Evolutionary conservation across 64 coral and sea anemone genomes (phyloP).

Genomic region (Hydrozoanthus tunicans): DNA sequence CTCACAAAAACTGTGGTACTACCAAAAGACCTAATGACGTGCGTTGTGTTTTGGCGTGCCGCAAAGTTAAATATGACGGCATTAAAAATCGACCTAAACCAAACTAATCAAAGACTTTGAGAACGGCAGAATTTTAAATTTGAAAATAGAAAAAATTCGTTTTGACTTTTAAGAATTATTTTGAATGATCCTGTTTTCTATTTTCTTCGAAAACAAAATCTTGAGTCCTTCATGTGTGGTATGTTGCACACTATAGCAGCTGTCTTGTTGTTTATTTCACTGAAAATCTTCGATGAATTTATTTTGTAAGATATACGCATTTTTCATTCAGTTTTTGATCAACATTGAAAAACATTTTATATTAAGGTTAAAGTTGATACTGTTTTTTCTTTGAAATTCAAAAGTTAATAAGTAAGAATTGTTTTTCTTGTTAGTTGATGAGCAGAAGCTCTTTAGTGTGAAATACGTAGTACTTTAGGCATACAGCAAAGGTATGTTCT

Average conservation of each 20-base stretch:
- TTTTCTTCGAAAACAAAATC: not conserved
- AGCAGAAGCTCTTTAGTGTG: too few species aligned
- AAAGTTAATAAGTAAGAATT: too few species aligned
- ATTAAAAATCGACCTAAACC: not conserved
- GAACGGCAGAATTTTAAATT: not conserved
- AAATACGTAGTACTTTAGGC: too few species aligned
- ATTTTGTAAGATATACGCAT: constrained; percentile 37
- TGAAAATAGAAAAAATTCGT: not conserved
- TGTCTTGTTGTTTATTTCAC: constrained; percentile 23
- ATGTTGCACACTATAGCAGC: not conserved
- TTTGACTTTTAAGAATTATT: not conserved
- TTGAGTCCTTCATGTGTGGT: not conserved
- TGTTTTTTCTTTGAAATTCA: not conserved
- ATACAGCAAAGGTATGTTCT: too few species aligned
- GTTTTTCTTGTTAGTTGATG: too few species aligned
- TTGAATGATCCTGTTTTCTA: not conserved
- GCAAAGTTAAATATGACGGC: not conserved
- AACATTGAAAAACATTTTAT: not conserved
- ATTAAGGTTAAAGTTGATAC: constrained; percentile 10
- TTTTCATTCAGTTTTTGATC: constrained; percentile 43
- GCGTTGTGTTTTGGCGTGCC: not conserved
- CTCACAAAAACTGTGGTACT: too few species aligned
- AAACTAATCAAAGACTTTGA: not conserved
- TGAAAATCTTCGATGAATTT: constrained; percentile 28
- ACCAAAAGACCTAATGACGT: not conserved